phyloP scores from a whole-genome alignment of 2,888 invertebrate species.

The Exocentrus adspersus region DNA sequence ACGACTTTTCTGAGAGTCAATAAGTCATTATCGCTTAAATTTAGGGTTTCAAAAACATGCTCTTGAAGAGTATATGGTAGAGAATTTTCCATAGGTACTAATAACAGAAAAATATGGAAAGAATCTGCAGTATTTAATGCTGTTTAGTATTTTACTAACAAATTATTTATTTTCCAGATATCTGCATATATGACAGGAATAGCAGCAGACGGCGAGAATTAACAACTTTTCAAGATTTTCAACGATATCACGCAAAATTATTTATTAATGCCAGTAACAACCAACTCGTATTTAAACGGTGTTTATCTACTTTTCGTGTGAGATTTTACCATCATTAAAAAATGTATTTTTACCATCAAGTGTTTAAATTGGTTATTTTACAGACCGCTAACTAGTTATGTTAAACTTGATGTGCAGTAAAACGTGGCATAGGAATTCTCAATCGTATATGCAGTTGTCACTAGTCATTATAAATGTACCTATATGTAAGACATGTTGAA shows the following conservation, averaged over 20 bases:
- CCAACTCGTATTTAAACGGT: background rate
- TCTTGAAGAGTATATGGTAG: too few relatives aligned
- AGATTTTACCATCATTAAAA: background rate
- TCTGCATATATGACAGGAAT: conserved; percentile 30
- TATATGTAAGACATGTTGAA: conserved; percentile 31
- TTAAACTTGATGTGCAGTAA: conserved; percentile 9
- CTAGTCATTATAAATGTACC: conserved; percentile 39
- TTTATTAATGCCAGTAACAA: background rate
- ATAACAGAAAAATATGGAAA: too few relatives aligned
- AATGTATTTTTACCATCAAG: background rate
- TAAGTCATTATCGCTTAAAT: too few relatives aligned
- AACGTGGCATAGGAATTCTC: conserved; percentile 30
- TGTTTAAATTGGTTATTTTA: background rate
- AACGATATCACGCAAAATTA: conserved; percentile 7
- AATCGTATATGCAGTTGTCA: conserved; percentile 33
- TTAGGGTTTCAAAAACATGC: too few relatives aligned
- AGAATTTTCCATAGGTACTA: too few relatives aligned
- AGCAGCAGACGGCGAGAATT: conserved; percentile 34
- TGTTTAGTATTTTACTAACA: too few relatives aligned
- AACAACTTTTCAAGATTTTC: conserved; percentile 11
- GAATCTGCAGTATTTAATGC: too few relatives aligned
- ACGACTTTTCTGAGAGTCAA: too few relatives aligned
- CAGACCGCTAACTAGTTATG: background rate
- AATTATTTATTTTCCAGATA: conserved; percentile 15
- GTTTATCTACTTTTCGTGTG: conserved; percentile 3